Conservation (phyloP, 2,888 invertebrate species). For the Epirrita christyi region DNA sequence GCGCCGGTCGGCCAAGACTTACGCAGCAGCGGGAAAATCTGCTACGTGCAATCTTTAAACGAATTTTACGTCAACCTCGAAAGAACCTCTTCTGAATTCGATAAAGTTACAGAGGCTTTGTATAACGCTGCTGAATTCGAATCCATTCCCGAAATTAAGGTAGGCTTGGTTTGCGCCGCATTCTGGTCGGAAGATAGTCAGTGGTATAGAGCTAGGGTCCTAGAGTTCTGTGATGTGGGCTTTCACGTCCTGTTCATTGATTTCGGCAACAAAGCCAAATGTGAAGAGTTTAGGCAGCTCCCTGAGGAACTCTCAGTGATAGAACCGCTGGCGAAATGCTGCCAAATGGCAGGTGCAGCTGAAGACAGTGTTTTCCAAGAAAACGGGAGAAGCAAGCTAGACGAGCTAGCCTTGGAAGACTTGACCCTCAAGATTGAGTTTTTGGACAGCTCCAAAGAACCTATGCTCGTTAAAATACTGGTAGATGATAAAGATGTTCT, state of each 20-base stretch:
- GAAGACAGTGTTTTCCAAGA: slow-evolving; percentile 75
- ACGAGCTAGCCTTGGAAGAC: slow-evolving; percentile 63
- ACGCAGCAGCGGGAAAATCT: slow-evolving; percentile 85
- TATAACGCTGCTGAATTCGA: slow-evolving; percentile 80
- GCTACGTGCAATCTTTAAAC: slow-evolving; percentile 87
- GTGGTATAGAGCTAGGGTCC: slow-evolving; percentile 88
- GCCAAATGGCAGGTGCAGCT: slow-evolving; percentile 79
- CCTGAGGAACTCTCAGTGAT: slow-evolving; percentile 85
- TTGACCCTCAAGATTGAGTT: slow-evolving; percentile 85
- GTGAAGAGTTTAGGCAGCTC: slow-evolving; percentile 84
- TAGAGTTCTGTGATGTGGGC: slow-evolving; percentile 83
- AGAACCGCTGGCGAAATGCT: slow-evolving; percentile 87
- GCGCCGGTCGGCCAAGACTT: slow-evolving; percentile 74
- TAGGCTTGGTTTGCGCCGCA: slow-evolving; percentile 87
- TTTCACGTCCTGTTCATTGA: slow-evolving; percentile 88
- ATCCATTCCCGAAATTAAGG: slow-evolving; percentile 77
- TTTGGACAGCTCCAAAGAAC: slow-evolving; percentile 84
- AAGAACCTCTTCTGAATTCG: slow-evolving; percentile 81
- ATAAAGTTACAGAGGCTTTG: slow-evolving; percentile 86
- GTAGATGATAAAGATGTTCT: slow-evolving; percentile 79
- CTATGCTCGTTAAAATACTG: slow-evolving; percentile 84
- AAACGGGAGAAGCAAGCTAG: slow-evolving; percentile 61
- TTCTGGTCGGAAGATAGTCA: slow-evolving; percentile 87
- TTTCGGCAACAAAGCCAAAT: slow-evolving; percentile 88
- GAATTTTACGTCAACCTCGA: slow-evolving; percentile 91